Evolutionary conservation across 2,113 vertebrate genomes (phyloP), one percentile per base, ranked within the genome.

Genomic region (Nibea albiflora): DNA sequence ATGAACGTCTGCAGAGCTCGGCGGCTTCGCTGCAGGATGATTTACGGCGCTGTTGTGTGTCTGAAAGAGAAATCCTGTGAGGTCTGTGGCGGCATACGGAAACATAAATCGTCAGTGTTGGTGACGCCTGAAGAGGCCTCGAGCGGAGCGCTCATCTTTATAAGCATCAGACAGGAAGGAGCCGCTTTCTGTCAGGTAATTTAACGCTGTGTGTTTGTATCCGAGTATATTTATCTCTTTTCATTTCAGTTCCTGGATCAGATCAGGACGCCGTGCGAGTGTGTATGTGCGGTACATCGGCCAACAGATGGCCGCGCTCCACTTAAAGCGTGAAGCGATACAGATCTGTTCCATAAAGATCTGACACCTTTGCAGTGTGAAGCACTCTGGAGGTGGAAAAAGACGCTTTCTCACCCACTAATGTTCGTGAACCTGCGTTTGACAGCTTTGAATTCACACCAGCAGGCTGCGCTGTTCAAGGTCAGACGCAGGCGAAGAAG

Each of bases 391-490:
- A n/a, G 53, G 80, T 66, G 54, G 11, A 63, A 68, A 70, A 65
- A 64, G 57, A 39, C 0, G 11, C 53, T 49, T 61, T 56, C 70
- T 52, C 31, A 7, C 11, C 56, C 4, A 3, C 50, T 60, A 54
- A 84, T 79, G 73, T 61, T 70, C 76, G 78, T 15, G 11, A 74
- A 54, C 53, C 73, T 49, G 28, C 11, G 15, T 53, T 35, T 54
- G 22, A 6, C 72, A 71, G 56, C 20, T 54, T 61, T 53, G 73
- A 44, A 83, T 87, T 83, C 57, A 35, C 78, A 39, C 1, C 60
- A 24, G 68, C 53, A 28, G 19, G 20, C 47, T 39, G 14, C 49
- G 4, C 11, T 14, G 0, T 31, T 73, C 53, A 28, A n/a, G 80
- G 73, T 70, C 69, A 73, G 42, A 26, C 20, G 11, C 1, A 7